phyloP scores from a whole-genome alignment of 2,888 invertebrate genomes.

The Dynastes tityus region DNA sequence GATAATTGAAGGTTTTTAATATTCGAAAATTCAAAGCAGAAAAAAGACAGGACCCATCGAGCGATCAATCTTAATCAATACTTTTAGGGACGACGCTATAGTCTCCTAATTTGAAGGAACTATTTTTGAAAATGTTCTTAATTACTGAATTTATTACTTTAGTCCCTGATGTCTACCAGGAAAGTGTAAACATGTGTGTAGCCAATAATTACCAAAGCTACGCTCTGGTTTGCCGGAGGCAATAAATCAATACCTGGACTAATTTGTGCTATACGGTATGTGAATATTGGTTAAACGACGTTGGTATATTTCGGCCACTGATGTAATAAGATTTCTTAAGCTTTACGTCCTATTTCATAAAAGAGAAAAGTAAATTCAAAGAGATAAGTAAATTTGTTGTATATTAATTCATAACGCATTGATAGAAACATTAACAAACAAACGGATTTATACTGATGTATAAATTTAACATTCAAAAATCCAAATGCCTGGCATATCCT shows the following conservation, averaged over 20 bases:
- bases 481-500: too few relatives aligned
- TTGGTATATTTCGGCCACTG: too few relatives aligned
- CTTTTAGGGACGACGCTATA: background rate
- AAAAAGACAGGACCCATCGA: constrained; percentile 1
- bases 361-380: too few relatives aligned
- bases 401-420: too few relatives aligned
- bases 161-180: background rate
- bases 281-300: too few relatives aligned
- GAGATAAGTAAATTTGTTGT: too few relatives aligned
- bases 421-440: too few relatives aligned
- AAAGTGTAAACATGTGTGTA: constrained; percentile 33
- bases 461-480: too few relatives aligned
- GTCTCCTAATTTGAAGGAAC: constrained; percentile 18
- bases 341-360: too few relatives aligned
- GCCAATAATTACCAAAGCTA: constrained; percentile 7
- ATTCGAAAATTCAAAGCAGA: background rate
- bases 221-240: background rate
- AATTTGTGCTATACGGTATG: too few relatives aligned
- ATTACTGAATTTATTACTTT: constrained; percentile 33
- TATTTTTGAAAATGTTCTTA: constrained; percentile 33
- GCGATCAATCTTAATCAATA: constrained; percentile 42
- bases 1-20: constrained; percentile 21
- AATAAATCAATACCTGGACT: constrained; percentile 1
- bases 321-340: too few relatives aligned
- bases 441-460: too few relatives aligned